phyloP scores from a whole-genome alignment of 2,888 invertebrate species.

The Melanostoma mellinum region DNA sequence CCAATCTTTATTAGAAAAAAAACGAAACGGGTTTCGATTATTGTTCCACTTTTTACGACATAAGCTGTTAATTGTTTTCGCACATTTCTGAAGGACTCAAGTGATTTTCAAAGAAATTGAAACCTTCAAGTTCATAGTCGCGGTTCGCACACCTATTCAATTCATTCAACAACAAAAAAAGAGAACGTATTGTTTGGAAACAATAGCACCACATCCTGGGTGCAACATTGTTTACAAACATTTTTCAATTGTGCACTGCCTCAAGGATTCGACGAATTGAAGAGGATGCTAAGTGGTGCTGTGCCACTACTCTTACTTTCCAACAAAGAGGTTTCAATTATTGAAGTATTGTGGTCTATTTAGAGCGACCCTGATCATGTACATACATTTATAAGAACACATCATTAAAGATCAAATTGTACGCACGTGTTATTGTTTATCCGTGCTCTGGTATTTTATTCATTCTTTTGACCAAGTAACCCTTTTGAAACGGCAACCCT shows the following conservation, averaged over 20 bases:
- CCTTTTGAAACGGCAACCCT: conserved; percentile 39
- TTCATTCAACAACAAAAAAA: conserved; percentile 8
- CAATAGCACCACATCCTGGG: conserved; percentile 69
- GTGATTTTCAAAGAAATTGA: conserved; percentile 59
- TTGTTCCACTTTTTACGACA: conserved; percentile 36
- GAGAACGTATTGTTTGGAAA: conserved; percentile 46
- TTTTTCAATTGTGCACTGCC: conserved; percentile 41
- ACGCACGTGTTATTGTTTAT: conserved; percentile 69
- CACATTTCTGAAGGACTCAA: conserved; percentile 61
- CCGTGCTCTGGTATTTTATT: conserved; percentile 31
- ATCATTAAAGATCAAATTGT: conserved; percentile 66
- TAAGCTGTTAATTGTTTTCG: conserved; percentile 69
- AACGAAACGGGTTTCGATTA: conserved; percentile 50
- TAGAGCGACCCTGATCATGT: conserved; percentile 54
- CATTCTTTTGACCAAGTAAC: conserved; percentile 42
- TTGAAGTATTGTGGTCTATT: conserved; percentile 59
- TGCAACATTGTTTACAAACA: conserved; percentile 70
- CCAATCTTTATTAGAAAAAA: conserved; percentile 20
- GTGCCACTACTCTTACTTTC: conserved; percentile 21
- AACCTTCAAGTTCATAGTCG: conserved; percentile 67
- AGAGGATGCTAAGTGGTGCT: conserved; percentile 59
- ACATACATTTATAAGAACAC: conserved; percentile 38
- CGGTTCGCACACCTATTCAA: neutral
- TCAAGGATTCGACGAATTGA: conserved; percentile 47
- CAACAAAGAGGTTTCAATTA: conserved; percentile 52